These are phyloP conservation scores for Poeciliopsis occidentalis DNA, from an alignment of 2,113 vertebrate genomes.

Conservation along the genomic window DNA sequence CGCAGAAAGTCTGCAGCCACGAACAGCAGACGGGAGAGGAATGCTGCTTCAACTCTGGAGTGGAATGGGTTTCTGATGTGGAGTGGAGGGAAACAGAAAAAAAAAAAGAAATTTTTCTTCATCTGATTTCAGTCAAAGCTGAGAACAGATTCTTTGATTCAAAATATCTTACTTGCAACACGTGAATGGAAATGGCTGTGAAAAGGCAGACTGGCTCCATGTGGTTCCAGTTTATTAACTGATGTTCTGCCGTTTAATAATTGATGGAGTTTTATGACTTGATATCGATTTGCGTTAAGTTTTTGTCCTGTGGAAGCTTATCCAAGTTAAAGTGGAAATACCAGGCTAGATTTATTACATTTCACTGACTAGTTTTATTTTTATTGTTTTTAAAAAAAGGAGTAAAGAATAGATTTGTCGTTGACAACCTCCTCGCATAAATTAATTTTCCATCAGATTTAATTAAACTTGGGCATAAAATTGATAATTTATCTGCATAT, in stretches of 20 bases:
- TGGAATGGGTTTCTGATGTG: not conserved
- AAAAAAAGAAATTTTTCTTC: too few relatives aligned
- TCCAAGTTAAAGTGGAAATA: not conserved
- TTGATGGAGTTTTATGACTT: too few relatives aligned
- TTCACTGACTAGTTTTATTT: too few relatives aligned
- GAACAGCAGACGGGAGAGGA: slow-evolving; percentile 9
- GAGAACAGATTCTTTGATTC: not conserved
- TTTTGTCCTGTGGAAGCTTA: not conserved
- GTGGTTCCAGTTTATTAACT: not conserved
- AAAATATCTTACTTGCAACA: not conserved
- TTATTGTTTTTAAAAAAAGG: not conserved
- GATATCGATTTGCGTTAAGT: not conserved
- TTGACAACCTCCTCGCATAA: not conserved
- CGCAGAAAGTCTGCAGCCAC: slow-evolving; percentile 30
- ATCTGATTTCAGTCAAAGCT: too few relatives aligned
- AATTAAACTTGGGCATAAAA: not conserved
- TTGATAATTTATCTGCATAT: not conserved
- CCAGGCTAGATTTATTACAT: too few relatives aligned
- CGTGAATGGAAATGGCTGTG: too few relatives aligned
- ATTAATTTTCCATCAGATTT: not conserved
- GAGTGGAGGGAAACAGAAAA: too few relatives aligned
- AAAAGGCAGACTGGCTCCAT: not conserved
- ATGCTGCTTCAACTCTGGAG: not conserved
- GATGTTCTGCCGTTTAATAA: not conserved
- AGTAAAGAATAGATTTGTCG: not conserved